Conservation (phyloP, 2,113 vertebrate genomes). For the Noturus placidus region DNA sequence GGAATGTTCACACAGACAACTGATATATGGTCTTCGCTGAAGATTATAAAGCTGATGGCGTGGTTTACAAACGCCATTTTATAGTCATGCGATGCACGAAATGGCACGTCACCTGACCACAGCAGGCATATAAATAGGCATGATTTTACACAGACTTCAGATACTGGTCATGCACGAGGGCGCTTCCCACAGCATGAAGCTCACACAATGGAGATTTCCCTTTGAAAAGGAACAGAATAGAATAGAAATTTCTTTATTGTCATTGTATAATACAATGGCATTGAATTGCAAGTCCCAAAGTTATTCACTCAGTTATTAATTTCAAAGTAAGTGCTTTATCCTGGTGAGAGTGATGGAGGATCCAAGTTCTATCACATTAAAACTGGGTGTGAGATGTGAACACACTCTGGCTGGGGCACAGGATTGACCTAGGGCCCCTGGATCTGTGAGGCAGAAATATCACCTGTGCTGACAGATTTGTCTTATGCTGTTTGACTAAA, state of each 20-base stretch:
- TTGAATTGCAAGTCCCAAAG: not conserved
- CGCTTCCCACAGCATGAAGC: too few relatives aligned
- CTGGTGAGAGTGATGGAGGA: not conserved
- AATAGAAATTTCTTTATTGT: not conserved
- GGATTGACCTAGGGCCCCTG: not conserved
- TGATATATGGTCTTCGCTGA: too few relatives aligned
- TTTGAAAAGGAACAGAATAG: not conserved
- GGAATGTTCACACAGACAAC: too few relatives aligned
- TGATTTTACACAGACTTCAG: too few relatives aligned
- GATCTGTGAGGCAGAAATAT: not conserved
- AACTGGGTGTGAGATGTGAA: not conserved
- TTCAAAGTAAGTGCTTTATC: not conserved
- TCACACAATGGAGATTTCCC: too few relatives aligned
- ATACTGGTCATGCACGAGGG: too few relatives aligned
- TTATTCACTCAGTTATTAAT: not conserved
- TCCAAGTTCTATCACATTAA: not conserved
- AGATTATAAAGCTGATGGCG: too few relatives aligned
- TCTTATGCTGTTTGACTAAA: not conserved
- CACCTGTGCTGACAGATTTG: not conserved
- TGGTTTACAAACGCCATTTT: too few relatives aligned
- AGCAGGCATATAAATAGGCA: too few relatives aligned
- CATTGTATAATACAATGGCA: not conserved
- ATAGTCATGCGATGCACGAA: too few relatives aligned
- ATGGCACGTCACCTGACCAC: too few relatives aligned
- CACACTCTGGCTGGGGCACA: not conserved